Conservation (phyloP, 2,797 vertebrate species). For the Neopelma chrysocephalum region DNA sequence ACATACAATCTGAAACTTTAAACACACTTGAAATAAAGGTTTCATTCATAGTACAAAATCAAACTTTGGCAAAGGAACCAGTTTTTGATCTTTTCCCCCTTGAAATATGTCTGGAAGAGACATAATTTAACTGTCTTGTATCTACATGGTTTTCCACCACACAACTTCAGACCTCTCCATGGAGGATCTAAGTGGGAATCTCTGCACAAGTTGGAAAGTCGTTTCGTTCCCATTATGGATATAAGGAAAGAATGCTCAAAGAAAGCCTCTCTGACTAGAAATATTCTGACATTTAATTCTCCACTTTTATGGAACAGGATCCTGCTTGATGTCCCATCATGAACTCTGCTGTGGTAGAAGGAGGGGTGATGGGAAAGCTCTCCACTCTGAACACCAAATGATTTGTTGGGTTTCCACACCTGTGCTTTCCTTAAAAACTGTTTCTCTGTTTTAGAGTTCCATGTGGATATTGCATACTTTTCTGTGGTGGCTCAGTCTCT, state of each 20-base stretch:
- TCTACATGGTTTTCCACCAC: not conserved
- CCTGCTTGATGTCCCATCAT: not conserved
- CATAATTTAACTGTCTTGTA: not conserved
- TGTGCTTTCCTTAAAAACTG: not conserved
- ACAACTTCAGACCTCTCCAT: not conserved
- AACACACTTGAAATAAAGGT: not conserved
- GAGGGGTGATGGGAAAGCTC: not conserved
- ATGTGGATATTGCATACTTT: rapidly evolving
- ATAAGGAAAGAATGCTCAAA: not conserved
- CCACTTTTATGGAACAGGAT: not conserved
- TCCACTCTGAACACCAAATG: not conserved
- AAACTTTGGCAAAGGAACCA: not conserved
- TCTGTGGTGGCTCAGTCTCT: not conserved
- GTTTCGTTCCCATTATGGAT: not conserved
- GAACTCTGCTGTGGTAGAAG: not conserved
- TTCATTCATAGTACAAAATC: not conserved
- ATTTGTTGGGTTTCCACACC: not conserved
- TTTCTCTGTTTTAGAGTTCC: not conserved
- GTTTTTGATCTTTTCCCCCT: not conserved
- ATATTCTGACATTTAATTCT: not conserved
- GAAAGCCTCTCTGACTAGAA: not conserved
- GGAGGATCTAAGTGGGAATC: not conserved
- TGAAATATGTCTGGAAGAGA: not conserved
- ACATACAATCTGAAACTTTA: not conserved
- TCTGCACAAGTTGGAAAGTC: not conserved